phyloP scores from a whole-genome alignment of 2,888 invertebrate species.

The Psylliodes chrysocephalus region DNA sequence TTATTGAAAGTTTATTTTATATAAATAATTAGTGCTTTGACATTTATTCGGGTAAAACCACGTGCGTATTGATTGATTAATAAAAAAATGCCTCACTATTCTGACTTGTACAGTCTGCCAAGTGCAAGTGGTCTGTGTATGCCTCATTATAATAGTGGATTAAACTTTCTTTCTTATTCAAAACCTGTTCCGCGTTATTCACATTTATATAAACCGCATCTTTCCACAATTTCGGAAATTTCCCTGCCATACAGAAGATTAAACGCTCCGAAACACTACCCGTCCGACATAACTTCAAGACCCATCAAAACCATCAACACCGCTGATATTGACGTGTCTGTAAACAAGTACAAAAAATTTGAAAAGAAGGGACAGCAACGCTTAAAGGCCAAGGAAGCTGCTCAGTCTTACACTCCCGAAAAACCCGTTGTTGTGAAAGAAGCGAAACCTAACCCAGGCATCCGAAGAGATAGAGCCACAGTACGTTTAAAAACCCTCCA shows the following conservation, averaged over 20 bases:
- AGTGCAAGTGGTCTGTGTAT: constrained; percentile 18
- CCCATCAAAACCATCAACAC: constrained; percentile 85
- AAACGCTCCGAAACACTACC: constrained; percentile 68
- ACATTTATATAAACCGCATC: constrained; percentile 74
- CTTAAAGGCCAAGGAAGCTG: constrained; percentile 25
- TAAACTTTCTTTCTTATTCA: constrained; percentile 45
- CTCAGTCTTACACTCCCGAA: constrained; percentile 7
- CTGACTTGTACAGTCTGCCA: constrained; percentile 22
- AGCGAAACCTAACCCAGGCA: constrained; percentile 62
- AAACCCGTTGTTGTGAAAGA: constrained; percentile 59
- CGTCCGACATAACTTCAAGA: constrained; percentile 63
- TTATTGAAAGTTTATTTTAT: not conserved
- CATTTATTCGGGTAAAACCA: constrained; percentile 15
- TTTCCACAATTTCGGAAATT: constrained; percentile 77
- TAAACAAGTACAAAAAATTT: constrained; percentile 69
- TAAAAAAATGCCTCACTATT: constrained; percentile 24
- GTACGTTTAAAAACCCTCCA: constrained; percentile 77
- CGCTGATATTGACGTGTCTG: constrained; percentile 86
- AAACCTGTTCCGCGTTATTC: constrained; percentile 55
- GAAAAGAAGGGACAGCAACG: constrained; percentile 50
- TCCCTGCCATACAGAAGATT: constrained; percentile 66
- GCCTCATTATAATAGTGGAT: constrained; percentile 13
- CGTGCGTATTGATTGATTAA: constrained; percentile 14
- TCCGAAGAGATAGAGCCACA: constrained; percentile 78
- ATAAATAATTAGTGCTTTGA: constrained; percentile 17